Base-by-base conservation (phyloP, 2,113 vertebrate species). In the Montifringilla adamsi region DNA sequence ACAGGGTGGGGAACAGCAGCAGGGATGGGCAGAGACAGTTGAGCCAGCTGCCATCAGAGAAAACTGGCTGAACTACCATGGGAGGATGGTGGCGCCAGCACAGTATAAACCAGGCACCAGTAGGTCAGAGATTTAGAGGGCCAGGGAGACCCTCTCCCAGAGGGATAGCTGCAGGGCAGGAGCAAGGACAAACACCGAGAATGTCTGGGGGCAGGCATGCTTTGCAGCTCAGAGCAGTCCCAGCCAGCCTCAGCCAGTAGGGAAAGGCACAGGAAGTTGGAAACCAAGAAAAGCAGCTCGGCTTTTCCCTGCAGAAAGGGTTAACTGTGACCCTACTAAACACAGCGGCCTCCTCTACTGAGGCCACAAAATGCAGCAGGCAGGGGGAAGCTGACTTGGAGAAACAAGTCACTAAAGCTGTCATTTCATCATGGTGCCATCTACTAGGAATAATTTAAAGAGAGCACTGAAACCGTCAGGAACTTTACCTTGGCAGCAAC, bases 71-170 rank as follows among this genome's bases (percentile, higher is more conserved):
- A 84, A 85, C 75, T 78, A 7, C 72, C 59, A 50, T 2, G 4
- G 39, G 24, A 43, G n/a, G 63, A 60, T 52, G 12, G 53, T 2
- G 3, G 20, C 78, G 89, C 33, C 72, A 67, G 21, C 6, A 6
- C 2, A 64, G 49, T 11, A 52, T 19, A 55, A 60, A 58, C 9
- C 0, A 0, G 82, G 58, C 62, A 88, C 31, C 72, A 58, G 26
- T 4, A 44, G 50, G 55, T 46, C 63, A 63, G 58, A 69, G 59
- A 50, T 21, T 19, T 27, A 10, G 8, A 14, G 5, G 9, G 12
- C 18, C 37, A 18, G 18, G 3, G 4, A 88, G 6, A 79, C 22
- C 44, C 46, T 28, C 6, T 52, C 4, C 33, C 1, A 0, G 0
- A 18, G 17, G 15, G 8, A 22, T 8, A 8, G 41, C 53, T 80